These are phyloP conservation scores for Coregonus clupeaformis DNA, from an alignment of 2,113 vertebrate genomes.

Conservation along the genomic window DNA sequence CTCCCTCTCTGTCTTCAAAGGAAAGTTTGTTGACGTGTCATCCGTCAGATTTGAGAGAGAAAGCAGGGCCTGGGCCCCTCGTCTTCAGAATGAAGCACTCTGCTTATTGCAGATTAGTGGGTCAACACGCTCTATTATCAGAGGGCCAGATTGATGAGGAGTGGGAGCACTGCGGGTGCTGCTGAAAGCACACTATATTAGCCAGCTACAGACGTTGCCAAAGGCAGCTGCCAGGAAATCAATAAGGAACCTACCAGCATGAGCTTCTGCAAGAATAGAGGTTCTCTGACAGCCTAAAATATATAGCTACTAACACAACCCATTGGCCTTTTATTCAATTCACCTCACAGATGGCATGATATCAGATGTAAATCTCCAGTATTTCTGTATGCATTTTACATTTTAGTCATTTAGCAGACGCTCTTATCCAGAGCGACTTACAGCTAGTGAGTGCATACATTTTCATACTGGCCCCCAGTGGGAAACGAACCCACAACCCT, in stretches of 20 bases:
- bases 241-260: slow-evolving; percentile 54
- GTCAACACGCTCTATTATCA: slow-evolving; percentile 64
- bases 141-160: slow-evolving; percentile 61
- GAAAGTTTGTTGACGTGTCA: slow-evolving; percentile 28
- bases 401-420: too few relatives aligned
- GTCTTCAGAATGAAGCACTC: slow-evolving; percentile 46
- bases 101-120: slow-evolving; percentile 72
- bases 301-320: slow-evolving; percentile 1
- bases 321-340: slow-evolving; percentile 21
- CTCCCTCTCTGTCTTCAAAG: slow-evolving; percentile 15
- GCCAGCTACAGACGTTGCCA: slow-evolving; percentile 61
- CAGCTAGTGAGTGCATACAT: too few relatives aligned
- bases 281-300: slow-evolving; percentile 37
- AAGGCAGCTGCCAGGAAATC: slow-evolving; percentile 69
- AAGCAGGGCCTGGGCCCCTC: slow-evolving; percentile 29
- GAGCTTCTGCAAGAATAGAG: slow-evolving; percentile 33
- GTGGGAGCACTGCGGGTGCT: slow-evolving; percentile 43
- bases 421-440: too few relatives aligned
- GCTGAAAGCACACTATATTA: slow-evolving; percentile 67
- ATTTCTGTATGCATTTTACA: background rate
- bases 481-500: too few relatives aligned
- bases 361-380: slow-evolving; percentile 27
- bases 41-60: slow-evolving; percentile 41
- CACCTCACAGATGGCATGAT: slow-evolving; percentile 22
- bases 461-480: too few relatives aligned